Evolutionary conservation across 2,797 vertebrate species (phyloP), one percentile per base, ranked within the genome.

Genomic region (Halcyon smyrnensis): DNA sequence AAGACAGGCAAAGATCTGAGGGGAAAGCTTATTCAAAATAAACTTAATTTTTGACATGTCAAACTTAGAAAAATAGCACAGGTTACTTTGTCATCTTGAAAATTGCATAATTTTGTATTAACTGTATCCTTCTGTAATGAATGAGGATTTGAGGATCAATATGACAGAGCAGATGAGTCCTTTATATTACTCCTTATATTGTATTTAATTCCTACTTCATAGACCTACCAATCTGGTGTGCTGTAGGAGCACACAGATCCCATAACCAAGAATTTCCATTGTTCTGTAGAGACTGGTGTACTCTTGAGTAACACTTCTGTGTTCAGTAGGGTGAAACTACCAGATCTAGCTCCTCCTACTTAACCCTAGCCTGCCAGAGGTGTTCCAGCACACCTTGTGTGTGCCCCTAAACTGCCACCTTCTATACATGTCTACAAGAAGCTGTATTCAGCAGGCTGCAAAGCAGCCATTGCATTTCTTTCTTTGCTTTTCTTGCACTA

Each of bases 1-100:
- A 92, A 93, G 84, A 50, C n/a, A 20, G 59, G 46, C 54, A 64
- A 79, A 93, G 89, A 95, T 95, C 65, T 79, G 76, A 95, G 71
- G 83, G 46, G 17, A 71, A 88, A 75, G 21, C 63, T 87, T 88
- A 53, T 76, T 88, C 30, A 78, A 80, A 63, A 71, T 14, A 45
- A 87, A 53, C 30, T 59, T 54, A 15, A 30, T 75, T 90, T 81
- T 82, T 81, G 51, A 18, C 3, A 4, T 28, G 24, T 89, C 56
- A 60, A 45, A 78, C 53, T 74, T 73, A 2, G 19, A 74, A 80
- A 87, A 83, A 37, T 36, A 77, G 62, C 1, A 0, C 37, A n/a
- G 23, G 28, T 70, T 92, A 62, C 63, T 87, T 51, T 90, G 68
- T 89, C 6, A 3, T 79, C 46, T 79, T 86, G 46, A 39, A 84